A percentile compares a stretch with the other conserved stretches of the same genome.
Evolutionary conservation across 2,113 vertebrate species (phyloP).

Genomic region (Eptatretus burgeri): DNA sequence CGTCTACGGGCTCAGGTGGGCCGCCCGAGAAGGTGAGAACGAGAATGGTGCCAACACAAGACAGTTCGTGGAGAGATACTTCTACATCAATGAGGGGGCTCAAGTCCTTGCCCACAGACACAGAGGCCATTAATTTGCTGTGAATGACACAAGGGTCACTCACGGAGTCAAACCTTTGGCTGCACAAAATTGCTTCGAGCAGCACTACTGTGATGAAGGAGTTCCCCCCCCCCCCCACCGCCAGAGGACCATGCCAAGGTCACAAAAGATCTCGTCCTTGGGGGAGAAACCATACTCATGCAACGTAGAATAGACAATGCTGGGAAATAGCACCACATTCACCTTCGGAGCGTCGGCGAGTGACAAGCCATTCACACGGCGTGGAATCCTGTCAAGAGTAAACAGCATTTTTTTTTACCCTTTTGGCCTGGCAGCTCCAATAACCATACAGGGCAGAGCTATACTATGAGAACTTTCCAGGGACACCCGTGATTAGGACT

Average conservation of each 20-base stretch:
- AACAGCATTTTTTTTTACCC: constrained; percentile 9
- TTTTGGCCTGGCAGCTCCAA: not conserved
- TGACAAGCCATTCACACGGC: constrained; percentile 6
- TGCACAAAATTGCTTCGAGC: constrained; percentile 6
- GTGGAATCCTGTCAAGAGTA: constrained; percentile 8
- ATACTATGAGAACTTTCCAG: constrained; percentile 5
- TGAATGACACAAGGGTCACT: constrained; percentile 4
- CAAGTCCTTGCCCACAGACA: constrained; percentile 7
- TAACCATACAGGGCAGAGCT: constrained; percentile 8
- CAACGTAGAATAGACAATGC: constrained; percentile 9
- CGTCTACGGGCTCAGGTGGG: too few species aligned
- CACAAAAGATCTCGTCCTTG: constrained; percentile 8
- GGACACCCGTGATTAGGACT: constrained; percentile 8
- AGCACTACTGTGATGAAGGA: constrained; percentile 3
- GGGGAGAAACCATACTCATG: not conserved
- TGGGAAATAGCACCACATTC: constrained; percentile 9
- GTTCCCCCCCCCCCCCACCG: too few species aligned
- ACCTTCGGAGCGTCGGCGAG: constrained; percentile 10
- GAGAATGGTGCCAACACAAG: too few species aligned
- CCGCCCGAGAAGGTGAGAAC: too few species aligned
- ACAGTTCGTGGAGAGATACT: too few species aligned
- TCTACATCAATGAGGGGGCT: constrained; percentile 6
- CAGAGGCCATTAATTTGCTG: constrained; percentile 6
- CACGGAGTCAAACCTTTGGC: not conserved
- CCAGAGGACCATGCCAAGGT: constrained; percentile 6